Evolutionary conservation across 2,888 invertebrate genomes (phyloP), one percentile per base, ranked within the genome.

Genomic region (Drosophila kuntzei): DNA sequence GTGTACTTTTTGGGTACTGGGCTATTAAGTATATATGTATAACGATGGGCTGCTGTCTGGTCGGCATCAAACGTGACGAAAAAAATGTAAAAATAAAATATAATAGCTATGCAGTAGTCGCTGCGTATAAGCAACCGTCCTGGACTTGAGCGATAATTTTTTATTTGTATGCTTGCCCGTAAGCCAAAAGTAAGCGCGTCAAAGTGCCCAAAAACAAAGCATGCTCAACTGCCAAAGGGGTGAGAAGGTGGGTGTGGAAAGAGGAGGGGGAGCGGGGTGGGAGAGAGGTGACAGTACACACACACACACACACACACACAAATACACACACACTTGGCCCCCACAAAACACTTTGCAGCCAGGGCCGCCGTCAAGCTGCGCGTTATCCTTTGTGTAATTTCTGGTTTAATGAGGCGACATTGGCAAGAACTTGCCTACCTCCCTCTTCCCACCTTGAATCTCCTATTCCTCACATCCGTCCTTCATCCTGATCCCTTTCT

Each of bases 301-400:
- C 43, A 76, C 36, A 53, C 25, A 53, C 36, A 36, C 39, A 51
- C 20, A 18, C 34, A 43, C 20, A 41, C 16, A 34, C 27, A 16
- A 27, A 44, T 11, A 29, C 18, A 20, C 60, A 59, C 44, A 59
- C 34, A 73, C 55, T 74, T 62, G 50, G 39, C 55, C 58, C 39
- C 25, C 34, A 55, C 11, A 50, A 60, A 50, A 50, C 60, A 61
- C 39, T 71, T 65, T 61, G 57, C 60, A 54, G 61, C 59, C 53
- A 49, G 67, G 46, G 71, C 63, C 76, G 62, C 60, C 63, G 50
- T 67, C 74, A 73, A 78, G 80, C 76, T 80, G 79, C 59, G 67
- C 74, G 71, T 88, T 88, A 89, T 89, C 89, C 83, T 88, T 80
- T 83, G 80, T 85, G 88, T 89, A 84, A 86, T 89, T 87, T 89